Evolutionary conservation across 1,140 invertebrate genomes (phyloP).

Genomic region (Trichogramma pretiosum): DNA sequence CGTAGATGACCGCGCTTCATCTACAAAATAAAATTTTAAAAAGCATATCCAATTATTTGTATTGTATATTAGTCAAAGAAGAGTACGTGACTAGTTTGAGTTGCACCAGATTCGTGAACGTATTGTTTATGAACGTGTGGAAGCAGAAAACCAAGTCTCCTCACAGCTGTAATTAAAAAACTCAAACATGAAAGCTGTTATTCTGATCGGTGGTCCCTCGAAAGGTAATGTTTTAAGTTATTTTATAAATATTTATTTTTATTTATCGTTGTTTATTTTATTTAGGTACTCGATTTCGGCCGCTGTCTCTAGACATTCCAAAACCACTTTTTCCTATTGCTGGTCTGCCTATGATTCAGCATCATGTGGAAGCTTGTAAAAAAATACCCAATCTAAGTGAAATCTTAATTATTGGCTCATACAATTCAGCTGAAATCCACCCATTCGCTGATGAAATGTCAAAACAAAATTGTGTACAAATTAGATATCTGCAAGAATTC

Average conservation of each 20-base stretch:
- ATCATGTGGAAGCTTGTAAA: constrained; percentile 92
- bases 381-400: constrained; percentile 74
- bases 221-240: constrained; percentile 50
- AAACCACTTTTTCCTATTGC: constrained; percentile 97
- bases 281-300: constrained; percentile 94
- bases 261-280: too few species aligned
- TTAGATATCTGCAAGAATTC: constrained; percentile 93
- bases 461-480: constrained; percentile 70
- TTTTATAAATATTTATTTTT: neutral
- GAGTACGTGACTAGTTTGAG: too few species aligned
- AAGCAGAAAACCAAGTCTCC: too few species aligned
- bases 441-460: constrained; percentile 80
- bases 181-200: constrained; percentile 71
- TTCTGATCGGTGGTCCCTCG: constrained; percentile 66
- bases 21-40: too few species aligned
- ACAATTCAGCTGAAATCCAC: constrained; percentile 70
- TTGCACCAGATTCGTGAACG: too few species aligned
- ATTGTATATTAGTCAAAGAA: too few species aligned
- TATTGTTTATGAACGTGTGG: too few species aligned
- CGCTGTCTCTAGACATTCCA: constrained; percentile 89
- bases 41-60: too few species aligned
- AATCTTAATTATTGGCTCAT: constrained; percentile 91
- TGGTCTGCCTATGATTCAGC: constrained; percentile 88
- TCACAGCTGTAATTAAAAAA: too few species aligned
- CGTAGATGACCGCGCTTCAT: too few species aligned